Base-by-base conservation (phyloP, 2,113 vertebrate species). In the Equus przewalskii region DNA sequence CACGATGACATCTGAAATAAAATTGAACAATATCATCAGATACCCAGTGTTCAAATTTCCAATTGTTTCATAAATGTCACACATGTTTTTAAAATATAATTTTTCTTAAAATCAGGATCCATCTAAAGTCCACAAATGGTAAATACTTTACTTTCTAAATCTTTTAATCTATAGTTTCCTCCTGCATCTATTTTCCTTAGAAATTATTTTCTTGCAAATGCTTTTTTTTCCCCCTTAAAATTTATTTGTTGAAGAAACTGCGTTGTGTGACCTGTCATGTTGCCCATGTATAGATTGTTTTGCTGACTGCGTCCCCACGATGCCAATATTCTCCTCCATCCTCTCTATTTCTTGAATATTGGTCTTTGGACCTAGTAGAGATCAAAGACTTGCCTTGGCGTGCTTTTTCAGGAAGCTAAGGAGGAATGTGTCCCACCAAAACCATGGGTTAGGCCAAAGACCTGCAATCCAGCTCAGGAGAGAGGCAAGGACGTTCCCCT, bases 11-110 rank as follows among this genome's bases (percentile, higher is more conserved):
- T 30, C 70, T 44, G 51, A 87, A 86, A 58, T 91, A 93, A 86
- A 96, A 81, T 1, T 24, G 33, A 81, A 94, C 18, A 30, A 64
- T 62, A 72, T 28, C 69, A 46, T 60, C 24, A 75, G 36, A 44
- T 54, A 69, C 7, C 76, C 28, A 93, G 26, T 15, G 65, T 78
- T 94, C 46, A 88, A 81, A 78, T 78, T 95, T 91, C 76, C 21
- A 69, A 10, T 80, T 36, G 5, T 88, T 65, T 91, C 83, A 81
- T 62, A 73, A 64, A 78, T 41, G 4, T 28, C 82, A 84, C 58
- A 75, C 30, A 33, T 12, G 62, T 72, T 72, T 82, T 2, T 41
- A 49, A 89, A 54, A 49, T 8, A 13, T 15, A 14, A 1, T 64
- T 95, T 79, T 11, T 41, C 36, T 89, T 58, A 60, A 49, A 75